Evolutionary conservation across 2,888 invertebrate species (phyloP), one percentile per base, ranked within the genome.

Genomic region (Arge pagana): DNA sequence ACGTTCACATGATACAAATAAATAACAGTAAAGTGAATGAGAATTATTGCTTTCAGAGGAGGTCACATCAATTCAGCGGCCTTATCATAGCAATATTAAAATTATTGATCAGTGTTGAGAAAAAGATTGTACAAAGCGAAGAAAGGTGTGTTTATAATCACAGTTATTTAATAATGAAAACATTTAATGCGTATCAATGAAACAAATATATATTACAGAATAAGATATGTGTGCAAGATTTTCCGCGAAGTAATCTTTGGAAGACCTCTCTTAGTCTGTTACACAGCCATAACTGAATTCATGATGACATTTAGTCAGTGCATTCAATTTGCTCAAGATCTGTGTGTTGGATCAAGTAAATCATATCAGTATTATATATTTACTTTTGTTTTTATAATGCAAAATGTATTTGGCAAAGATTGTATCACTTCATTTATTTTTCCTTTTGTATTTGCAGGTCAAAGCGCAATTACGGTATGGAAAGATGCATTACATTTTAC

Each of bases 11-110:
- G n/a, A 16, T 3, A 10, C 30, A 15, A 35, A 19, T 31, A 41
- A 33, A 21, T 48, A 3, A 18, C 41, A 10, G 24, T 24, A 30
- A 10, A 10, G 45, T 43, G 23, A 11, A 24, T 42, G n/a, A 28
- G 43, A 28, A 26, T 56, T 21, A 15, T 49, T 54, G 16, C 36
- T 63, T 65, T 21, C 51, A 74, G 73, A 73, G 75, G 59, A 67
- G 76, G 56, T 64, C 74, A 6, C 72, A 76, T 62, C 76, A 76
- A 50, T 76, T 76, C 48, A 68, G 69, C 48, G 76, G 75, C 8
- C 57, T 76, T 13, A 61, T 75, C 48, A 70, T 65, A 52, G 68
- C 74, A 4, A 66, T 75, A 39, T 42, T 60, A 26, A 62, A 61
- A 48, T 56, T 68, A 28, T 50, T 76, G 18, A 55, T 54, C n/a